Evolutionary conservation across 2,888 invertebrate species (phyloP).

Genomic region (Digitonthophagus gazella): DNA sequence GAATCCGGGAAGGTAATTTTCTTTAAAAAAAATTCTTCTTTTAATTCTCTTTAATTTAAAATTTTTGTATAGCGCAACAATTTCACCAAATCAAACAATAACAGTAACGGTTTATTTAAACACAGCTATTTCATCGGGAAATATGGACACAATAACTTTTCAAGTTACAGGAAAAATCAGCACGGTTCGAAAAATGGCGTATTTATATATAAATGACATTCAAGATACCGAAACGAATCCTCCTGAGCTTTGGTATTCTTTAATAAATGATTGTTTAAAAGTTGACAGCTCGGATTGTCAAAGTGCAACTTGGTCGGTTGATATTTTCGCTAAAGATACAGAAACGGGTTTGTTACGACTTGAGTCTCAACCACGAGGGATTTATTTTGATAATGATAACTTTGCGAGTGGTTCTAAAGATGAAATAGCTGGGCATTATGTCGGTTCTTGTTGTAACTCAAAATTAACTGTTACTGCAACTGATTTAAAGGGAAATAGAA

Average conservation of each 20-base stretch:
- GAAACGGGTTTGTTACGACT: slow-evolving; percentile 55
- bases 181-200: slow-evolving; percentile 47
- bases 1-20: slow-evolving; percentile 56
- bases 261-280: slow-evolving; percentile 51
- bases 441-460: slow-evolving; percentile 71
- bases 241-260: slow-evolving; percentile 44
- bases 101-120: slow-evolving; percentile 41
- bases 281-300: slow-evolving; percentile 57
- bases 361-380: slow-evolving; percentile 47
- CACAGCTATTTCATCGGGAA: slow-evolving; percentile 51
- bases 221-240: slow-evolving; percentile 35
- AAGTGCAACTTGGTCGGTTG: slow-evolving; percentile 68
- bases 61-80: slow-evolving; percentile 45
- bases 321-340: slow-evolving; percentile 65
- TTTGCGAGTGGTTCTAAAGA: slow-evolving; percentile 69
- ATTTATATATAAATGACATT: slow-evolving; percentile 48
- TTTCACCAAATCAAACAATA: slow-evolving; percentile 57
- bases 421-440: slow-evolving; percentile 64
- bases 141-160: slow-evolving; percentile 59
- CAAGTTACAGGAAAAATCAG: not conserved
- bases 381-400: slow-evolving; percentile 58
- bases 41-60: not conserved
- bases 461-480: slow-evolving; percentile 65
- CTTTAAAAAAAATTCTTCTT: not conserved
- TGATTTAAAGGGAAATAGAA: slow-evolving; percentile 67